These are phyloP conservation scores for Brachionus angularis DNA, from an alignment of 1,140 invertebrate genomes.

Conservation along the genomic window DNA sequence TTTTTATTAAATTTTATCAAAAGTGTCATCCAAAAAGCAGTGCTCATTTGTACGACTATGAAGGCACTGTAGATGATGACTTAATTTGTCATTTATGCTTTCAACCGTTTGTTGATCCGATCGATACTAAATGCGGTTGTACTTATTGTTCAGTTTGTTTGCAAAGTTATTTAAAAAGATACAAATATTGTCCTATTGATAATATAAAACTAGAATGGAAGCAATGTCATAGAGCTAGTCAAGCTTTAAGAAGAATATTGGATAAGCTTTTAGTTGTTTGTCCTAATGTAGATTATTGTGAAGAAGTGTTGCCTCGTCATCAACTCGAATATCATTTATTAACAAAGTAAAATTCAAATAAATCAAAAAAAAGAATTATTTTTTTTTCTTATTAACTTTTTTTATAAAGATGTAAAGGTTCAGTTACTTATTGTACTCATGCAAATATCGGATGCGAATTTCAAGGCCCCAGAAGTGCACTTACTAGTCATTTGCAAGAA, in stretches of 20 bases:
- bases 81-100: conserved; percentile 61
- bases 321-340: conserved; percentile 60
- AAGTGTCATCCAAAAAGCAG: conserved; percentile 58
- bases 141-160: conserved; percentile 60
- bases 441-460: conserved; percentile 57
- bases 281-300: conserved; percentile 60
- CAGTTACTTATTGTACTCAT: conserved; percentile 54
- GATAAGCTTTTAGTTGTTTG: conserved; percentile 61
- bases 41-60: conserved; percentile 61
- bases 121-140: conserved; percentile 61
- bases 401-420: conserved; percentile 53
- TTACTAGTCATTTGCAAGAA: conserved; percentile 56
- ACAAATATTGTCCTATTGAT: conserved; percentile 57
- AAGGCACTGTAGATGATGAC: conserved; percentile 61
- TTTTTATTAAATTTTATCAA: conserved; percentile 43
- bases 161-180: conserved; percentile 56
- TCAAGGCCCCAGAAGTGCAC: conserved; percentile 56
- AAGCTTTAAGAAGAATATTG: conserved; percentile 57
- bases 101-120: conserved; percentile 52
- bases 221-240: conserved; percentile 55
- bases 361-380: not conserved
- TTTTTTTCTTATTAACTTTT: not conserved
- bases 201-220: conserved; percentile 49
- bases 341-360: conserved; percentile 44
- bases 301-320: conserved; percentile 57